A percentile compares a stretch with the other conserved stretches of the same genome.
phyloP scores from a whole-genome alignment of 2,113 vertebrate species.

The Clarias batrachus region DNA sequence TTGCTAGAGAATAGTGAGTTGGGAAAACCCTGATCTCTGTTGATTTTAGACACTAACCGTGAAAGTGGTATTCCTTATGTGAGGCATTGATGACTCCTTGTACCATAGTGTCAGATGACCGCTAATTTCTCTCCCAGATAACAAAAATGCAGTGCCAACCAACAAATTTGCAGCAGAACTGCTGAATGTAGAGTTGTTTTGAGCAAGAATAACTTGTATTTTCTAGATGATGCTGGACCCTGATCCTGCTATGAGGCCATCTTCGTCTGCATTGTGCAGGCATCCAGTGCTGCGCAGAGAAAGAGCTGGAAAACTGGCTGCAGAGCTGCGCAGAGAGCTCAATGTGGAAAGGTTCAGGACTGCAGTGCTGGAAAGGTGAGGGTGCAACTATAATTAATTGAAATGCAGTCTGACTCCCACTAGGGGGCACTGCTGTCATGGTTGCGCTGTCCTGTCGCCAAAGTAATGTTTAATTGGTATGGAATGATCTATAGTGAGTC shows the following conservation, averaged over 20 bases:
- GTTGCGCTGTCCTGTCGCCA: neutral
- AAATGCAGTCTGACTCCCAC: neutral
- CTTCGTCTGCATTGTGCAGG: conserved; percentile 80
- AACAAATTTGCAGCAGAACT: neutral
- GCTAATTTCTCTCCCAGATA: neutral
- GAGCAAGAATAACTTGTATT: neutral
- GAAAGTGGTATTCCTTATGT: no score
- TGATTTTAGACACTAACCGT: neutral
- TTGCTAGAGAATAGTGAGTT: neutral
- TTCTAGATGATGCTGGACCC: conserved; percentile 71
- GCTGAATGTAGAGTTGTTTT: neutral
- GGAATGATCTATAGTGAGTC: neutral
- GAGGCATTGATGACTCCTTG: no score
- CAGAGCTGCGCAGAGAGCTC: conserved; percentile 84
- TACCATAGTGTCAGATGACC: no score
- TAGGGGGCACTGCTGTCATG: conserved; percentile 8
- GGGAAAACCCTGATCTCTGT: neutral
- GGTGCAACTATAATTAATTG: no score
- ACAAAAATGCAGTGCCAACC: neutral
- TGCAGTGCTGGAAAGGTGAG: conserved; percentile 88
- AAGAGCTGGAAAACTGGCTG: conserved; percentile 71
- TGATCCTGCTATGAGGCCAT: conserved; percentile 79
- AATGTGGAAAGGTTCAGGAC: conserved; percentile 88
- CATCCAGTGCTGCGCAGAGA: conserved; percentile 76
- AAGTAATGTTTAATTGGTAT: neutral